Conservation (phyloP, 1,140 invertebrate species). For the Eurosta solidaginis region DNA sequence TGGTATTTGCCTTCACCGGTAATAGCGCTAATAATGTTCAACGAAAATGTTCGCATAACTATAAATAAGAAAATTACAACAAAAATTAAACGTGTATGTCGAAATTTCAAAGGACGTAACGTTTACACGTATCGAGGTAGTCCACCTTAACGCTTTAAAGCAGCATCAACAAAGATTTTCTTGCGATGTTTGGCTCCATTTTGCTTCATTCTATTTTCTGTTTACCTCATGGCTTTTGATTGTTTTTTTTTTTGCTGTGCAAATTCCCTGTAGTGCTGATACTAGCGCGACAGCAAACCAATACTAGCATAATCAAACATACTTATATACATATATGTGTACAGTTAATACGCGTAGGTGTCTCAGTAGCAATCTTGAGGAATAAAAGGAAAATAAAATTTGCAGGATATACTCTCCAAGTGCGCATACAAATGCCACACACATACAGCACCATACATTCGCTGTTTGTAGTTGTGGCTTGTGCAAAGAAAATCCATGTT, state of each 20-base stretch:
- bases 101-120: background rate
- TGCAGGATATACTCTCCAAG: background rate
- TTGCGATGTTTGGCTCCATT: too few relatives aligned
- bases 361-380: background rate
- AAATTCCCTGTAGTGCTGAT: too few relatives aligned
- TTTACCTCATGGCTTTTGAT: too few relatives aligned
- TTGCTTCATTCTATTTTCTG: too few relatives aligned
- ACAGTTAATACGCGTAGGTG: background rate
- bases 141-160: background rate
- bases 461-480: background rate
- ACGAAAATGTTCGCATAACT: background rate
- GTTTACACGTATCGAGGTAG: background rate
- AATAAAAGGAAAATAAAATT: slow-evolving; percentile 7
- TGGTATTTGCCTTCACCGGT: background rate
- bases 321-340: too few relatives aligned
- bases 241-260: too few relatives aligned
- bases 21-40: background rate
- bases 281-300: too few relatives aligned
- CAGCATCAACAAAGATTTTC: background rate
- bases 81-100: background rate
- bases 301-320: too few relatives aligned
- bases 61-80: slow-evolving; percentile 3
- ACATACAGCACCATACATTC: background rate
- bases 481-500: slow-evolving; percentile 1
- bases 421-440: background rate